Percentiles rank a stretch among this genome's conserved stretches.
Conservation (phyloP, 2,888 invertebrate species). For the Nomada ferruginata region DNA sequence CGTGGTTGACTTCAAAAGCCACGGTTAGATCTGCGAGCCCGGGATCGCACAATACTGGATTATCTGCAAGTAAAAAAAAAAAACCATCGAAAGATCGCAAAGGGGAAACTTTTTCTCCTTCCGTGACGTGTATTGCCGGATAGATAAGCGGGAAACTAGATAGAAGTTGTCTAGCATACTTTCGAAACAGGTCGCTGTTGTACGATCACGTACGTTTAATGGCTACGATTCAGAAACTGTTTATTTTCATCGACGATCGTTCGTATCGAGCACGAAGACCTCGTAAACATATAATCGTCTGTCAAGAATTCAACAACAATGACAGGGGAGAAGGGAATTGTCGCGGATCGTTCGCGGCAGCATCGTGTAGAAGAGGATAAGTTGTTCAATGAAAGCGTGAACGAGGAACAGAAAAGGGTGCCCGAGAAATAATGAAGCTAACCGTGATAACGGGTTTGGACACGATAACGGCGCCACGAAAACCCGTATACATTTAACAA, state of each 20-base stretch:
- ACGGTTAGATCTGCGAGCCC: slow-evolving; percentile 89
- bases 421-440: slow-evolving; percentile 35
- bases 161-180: neutral
- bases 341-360: slow-evolving; percentile 9
- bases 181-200: neutral
- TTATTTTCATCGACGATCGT: slow-evolving; percentile 1
- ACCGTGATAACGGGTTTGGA: slow-evolving; percentile 59
- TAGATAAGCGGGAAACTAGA: slow-evolving; percentile 17
- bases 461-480: slow-evolving; percentile 56
- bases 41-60: slow-evolving; percentile 92
- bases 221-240: neutral
- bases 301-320: slow-evolving; percentile 20
- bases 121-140: neutral
- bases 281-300: slow-evolving; percentile 30
- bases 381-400: slow-evolving; percentile 17
- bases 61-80: slow-evolving; percentile 86
- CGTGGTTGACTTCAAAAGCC: slow-evolving; percentile 89
- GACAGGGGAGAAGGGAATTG: slow-evolving; percentile 4
- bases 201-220: too few species aligned
- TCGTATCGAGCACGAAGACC: neutral
- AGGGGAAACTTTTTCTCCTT: slow-evolving; percentile 12
- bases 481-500: slow-evolving; percentile 60
- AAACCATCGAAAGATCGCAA: slow-evolving; percentile 29
- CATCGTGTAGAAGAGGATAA: neutral
- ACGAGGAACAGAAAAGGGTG: slow-evolving; percentile 30